Conservation (phyloP, 2,797 vertebrate genomes). For the Botia kubotai region DNA sequence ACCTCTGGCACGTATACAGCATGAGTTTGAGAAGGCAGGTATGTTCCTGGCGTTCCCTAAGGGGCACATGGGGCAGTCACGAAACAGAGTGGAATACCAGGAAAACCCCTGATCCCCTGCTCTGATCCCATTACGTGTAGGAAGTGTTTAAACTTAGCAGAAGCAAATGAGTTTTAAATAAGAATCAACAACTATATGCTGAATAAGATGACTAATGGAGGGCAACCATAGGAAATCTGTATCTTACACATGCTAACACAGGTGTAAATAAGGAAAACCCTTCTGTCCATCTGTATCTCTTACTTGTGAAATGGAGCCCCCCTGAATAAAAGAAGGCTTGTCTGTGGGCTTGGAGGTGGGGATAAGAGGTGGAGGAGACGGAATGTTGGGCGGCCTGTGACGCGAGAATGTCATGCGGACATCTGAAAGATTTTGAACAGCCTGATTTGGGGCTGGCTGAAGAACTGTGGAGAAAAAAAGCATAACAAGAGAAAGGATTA, state of each 20-base stretch:
- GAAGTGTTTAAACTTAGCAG: constrained; percentile 20
- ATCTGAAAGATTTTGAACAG: constrained; percentile 88
- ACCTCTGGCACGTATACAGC: constrained; percentile 87
- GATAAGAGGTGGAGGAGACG: constrained; percentile 95
- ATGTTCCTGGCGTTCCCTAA: constrained; percentile 96
- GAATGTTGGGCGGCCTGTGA: constrained; percentile 89
- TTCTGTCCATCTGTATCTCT: constrained; percentile 41
- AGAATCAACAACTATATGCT: not conserved
- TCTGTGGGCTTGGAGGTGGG: constrained; percentile 96
- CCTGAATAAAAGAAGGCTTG: constrained; percentile 97
- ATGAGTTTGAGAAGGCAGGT: constrained; percentile 90
- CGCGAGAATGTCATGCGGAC: constrained; percentile 90
- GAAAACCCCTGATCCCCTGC: constrained; percentile 30
- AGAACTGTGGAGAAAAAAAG: constrained; percentile 79
- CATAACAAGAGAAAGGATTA: not conserved
- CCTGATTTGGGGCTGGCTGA: constrained; percentile 91
- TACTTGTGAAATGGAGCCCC: constrained; percentile 98
- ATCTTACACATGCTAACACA: too few species aligned
- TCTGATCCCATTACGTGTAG: constrained; percentile 18
- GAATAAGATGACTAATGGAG: not conserved
- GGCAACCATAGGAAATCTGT: not conserved
- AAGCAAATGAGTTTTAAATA: constrained; percentile 19
- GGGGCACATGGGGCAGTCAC: constrained; percentile 13
- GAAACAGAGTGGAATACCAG: constrained; percentile 38
- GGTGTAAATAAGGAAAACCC: too few species aligned